Conservation (phyloP, 2,888 invertebrate species). For the Cheilosia urbana region DNA sequence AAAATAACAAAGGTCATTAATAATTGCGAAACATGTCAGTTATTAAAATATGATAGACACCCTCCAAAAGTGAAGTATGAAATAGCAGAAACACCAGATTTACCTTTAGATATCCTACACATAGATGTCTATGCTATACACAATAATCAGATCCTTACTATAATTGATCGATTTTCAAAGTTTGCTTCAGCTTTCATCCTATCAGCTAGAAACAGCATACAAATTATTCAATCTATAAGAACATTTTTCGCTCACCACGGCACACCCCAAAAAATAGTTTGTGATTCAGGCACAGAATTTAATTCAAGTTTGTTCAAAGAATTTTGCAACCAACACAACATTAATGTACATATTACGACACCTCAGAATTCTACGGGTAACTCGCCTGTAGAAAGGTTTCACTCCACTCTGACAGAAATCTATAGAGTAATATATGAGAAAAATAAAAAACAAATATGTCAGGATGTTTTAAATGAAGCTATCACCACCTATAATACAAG, state of each 20-base stretch:
- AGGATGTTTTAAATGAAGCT: conserved; percentile 57
- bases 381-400: conserved; percentile 62
- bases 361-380: conserved; percentile 68
- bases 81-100: background rate
- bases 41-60: background rate
- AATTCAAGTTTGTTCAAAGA: conserved; percentile 57
- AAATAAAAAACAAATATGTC: conserved; percentile 16
- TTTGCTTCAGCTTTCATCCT: background rate
- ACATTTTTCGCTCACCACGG: conserved; percentile 44
- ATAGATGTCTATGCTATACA: conserved; percentile 1
- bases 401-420: conserved; percentile 63
- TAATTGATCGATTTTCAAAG: background rate
- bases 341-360: conserved; percentile 53
- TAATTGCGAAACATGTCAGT: background rate
- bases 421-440: conserved; percentile 23
- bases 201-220: background rate
- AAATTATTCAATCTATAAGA: conserved; percentile 26
- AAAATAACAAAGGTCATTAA: background rate
- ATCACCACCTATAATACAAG: conserved; percentile 51
- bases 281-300: conserved; percentile 68
- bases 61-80: background rate
- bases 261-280: conserved; percentile 52
- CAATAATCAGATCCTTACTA: conserved; percentile 4
- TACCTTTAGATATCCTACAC: background rate
- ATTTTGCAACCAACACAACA: conserved; percentile 53